phyloP scores from a whole-genome alignment of 1,140 invertebrate species.

The Philaenus spumarius region DNA sequence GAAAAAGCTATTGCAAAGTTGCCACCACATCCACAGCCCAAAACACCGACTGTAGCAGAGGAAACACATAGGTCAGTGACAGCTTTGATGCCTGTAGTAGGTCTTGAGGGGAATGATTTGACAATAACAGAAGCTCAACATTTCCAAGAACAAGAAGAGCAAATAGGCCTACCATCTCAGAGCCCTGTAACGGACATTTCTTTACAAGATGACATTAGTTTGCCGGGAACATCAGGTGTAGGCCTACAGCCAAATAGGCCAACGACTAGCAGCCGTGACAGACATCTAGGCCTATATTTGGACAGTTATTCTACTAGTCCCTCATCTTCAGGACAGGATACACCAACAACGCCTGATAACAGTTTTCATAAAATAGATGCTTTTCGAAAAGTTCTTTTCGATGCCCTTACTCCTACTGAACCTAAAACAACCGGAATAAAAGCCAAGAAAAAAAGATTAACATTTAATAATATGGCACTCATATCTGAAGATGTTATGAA shows the following conservation, averaged over 20 bases:
- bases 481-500: background rate
- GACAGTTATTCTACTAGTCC: too few species aligned
- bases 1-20: too few species aligned
- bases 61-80: too few species aligned
- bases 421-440: background rate
- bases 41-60: too few species aligned
- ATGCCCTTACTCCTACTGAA: background rate
- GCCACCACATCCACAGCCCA: too few species aligned
- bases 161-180: background rate
- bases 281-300: background rate
- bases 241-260: background rate
- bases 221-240: background rate
- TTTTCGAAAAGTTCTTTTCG: background rate
- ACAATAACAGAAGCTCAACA: too few species aligned
- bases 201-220: background rate
- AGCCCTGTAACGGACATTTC: too few species aligned
- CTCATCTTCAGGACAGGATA: too few species aligned
- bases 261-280: background rate
- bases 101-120: too few species aligned
- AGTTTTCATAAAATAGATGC: background rate
- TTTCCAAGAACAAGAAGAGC: background rate
- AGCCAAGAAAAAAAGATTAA: background rate
- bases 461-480: background rate
- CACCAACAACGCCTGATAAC: too few species aligned
- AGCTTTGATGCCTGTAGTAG: too few species aligned